These are phyloP conservation scores for Pyrgus malvae DNA, from an alignment of 2,888 invertebrate species.

Conservation along the genomic window DNA sequence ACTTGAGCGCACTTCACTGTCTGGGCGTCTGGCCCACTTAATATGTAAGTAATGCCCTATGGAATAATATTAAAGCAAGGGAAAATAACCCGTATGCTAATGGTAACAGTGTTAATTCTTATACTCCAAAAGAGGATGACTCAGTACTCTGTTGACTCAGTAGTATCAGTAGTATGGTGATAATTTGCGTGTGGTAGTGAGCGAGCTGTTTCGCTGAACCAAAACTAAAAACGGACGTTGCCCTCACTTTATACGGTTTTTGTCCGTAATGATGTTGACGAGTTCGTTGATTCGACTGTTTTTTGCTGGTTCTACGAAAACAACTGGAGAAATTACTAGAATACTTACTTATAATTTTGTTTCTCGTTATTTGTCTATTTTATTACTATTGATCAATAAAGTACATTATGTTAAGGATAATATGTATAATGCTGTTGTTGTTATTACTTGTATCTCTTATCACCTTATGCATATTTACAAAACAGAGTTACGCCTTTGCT, in stretches of 20 bases:
- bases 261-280: conserved; percentile 53
- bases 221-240: conserved; percentile 73
- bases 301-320: conserved; percentile 27
- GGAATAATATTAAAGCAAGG: background rate
- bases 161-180: too few species aligned
- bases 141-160: too few species aligned
- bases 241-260: conserved; percentile 59
- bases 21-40: too few species aligned
- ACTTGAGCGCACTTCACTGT: too few species aligned
- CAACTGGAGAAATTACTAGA: conserved; percentile 8
- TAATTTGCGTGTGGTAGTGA: conserved; percentile 46
- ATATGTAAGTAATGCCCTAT: conserved; percentile 8
- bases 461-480: too few species aligned
- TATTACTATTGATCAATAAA: too few species aligned
- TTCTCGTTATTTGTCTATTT: background rate
- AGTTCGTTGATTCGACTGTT: conserved; percentile 39
- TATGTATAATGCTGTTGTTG: too few species aligned
- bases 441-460: too few species aligned
- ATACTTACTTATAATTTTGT: background rate
- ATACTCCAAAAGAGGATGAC: conserved; percentile 11
- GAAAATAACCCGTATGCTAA: conserved; percentile 28
- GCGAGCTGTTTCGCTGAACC: conserved; percentile 57
- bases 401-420: too few species aligned
- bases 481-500: too few species aligned
- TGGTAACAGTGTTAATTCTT: conserved; percentile 26